Percentiles rank a stretch among this genome's conserved stretches.
These are phyloP conservation scores for Orchesella cincta DNA, from an alignment of 1,140 invertebrate species.

Conservation along the genomic window DNA sequence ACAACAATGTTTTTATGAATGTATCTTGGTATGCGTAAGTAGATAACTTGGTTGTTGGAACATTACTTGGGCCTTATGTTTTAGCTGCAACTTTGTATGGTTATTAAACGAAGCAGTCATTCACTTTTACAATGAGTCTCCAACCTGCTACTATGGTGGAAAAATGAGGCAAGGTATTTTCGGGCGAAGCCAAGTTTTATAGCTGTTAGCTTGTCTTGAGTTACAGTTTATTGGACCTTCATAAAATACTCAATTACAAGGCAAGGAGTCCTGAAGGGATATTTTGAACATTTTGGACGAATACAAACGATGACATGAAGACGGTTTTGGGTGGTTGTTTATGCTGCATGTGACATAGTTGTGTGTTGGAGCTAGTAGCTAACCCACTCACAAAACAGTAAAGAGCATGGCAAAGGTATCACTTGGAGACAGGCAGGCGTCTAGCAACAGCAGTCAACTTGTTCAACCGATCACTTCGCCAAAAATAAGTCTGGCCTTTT, in stretches of 20 bases:
- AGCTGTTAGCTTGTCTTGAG: background rate
- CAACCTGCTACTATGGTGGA: background rate
- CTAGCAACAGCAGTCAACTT: background rate
- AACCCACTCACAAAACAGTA: background rate
- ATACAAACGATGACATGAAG: background rate
- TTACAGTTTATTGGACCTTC: constrained; percentile 17
- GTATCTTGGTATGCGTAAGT: too few species aligned
- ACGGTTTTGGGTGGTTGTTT: background rate
- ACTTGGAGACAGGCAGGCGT: too few species aligned
- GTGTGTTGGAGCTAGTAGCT: background rate
- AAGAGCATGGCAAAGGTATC: too few species aligned
- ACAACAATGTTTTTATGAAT: too few species aligned
- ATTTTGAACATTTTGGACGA: constrained; percentile 1
- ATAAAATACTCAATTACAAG: constrained; percentile 16
- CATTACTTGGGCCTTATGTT: too few species aligned
- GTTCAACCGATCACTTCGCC: background rate
- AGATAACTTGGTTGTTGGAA: too few species aligned
- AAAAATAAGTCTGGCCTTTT: too few species aligned
- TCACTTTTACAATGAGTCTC: background rate
- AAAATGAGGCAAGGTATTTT: background rate
- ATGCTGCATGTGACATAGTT: background rate
- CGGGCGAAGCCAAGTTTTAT: constrained; percentile 9
- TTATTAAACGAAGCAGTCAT: background rate
- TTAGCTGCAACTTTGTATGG: too few species aligned
- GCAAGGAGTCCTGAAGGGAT: background rate